A percentile compares a stretch with the other conserved stretches of the same genome.
Conservation (phyloP, 1,140 invertebrate genomes). For the Bombus superbus region DNA sequence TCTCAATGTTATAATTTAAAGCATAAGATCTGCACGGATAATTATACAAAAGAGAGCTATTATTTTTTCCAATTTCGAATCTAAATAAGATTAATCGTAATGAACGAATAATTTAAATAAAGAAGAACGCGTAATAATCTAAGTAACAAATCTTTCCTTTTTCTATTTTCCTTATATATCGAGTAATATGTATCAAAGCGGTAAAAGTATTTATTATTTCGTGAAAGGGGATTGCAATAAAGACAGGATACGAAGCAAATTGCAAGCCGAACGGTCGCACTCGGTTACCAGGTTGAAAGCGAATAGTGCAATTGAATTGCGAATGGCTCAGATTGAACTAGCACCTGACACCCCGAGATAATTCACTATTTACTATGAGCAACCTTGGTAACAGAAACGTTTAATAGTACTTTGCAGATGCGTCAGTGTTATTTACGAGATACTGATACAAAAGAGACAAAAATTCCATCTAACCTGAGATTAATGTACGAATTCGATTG, state of each 20-base stretch:
- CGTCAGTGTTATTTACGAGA: slow-evolving; percentile 48
- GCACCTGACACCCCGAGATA: slow-evolving; percentile 73
- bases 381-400: slow-evolving; percentile 55
- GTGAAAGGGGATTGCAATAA: slow-evolving; percentile 36
- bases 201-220: slow-evolving; percentile 22
- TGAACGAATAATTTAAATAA: background rate
- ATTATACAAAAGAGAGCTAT: background rate
- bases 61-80: background rate
- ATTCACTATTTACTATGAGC: slow-evolving; percentile 70
- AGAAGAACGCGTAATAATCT: background rate
- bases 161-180: background rate
- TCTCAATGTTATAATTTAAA: background rate
- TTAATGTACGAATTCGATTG: background rate
- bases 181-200: background rate
- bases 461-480: background rate
- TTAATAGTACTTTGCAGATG: slow-evolving; percentile 54
- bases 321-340: slow-evolving; percentile 68
- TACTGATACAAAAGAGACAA: slow-evolving; percentile 4
- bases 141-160: too few relatives aligned
- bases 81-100: background rate
- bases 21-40: background rate
- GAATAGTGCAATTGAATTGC: slow-evolving; percentile 73
- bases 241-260: slow-evolving; percentile 56
- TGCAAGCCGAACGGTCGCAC: slow-evolving; percentile 56
- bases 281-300: slow-evolving; percentile 69